Percentiles rank a stretch among this genome's conserved stretches.
These are phyloP conservation scores for Thymallus thymallus DNA, from an alignment of 2,113 vertebrate species.

Conservation along the genomic window DNA sequence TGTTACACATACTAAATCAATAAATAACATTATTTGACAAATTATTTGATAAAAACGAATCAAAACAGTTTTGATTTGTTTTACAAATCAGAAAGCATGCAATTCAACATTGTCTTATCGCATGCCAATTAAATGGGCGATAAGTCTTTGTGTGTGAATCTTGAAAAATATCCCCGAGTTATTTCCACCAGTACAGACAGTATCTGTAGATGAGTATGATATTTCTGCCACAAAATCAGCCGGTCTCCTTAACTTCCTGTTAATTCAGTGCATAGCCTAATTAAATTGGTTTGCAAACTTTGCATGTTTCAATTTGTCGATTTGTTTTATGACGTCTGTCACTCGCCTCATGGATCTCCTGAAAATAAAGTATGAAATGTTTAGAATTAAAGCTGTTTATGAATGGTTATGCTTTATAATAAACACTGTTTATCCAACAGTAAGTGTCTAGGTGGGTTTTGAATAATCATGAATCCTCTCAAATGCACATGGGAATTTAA, in stretches of 20 bases:
- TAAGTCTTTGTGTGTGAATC: no score
- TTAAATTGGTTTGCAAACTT: slow-evolving; percentile 98
- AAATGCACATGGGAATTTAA: no score
- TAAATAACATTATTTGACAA: neutral
- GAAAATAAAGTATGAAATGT: neutral
- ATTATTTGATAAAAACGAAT: neutral
- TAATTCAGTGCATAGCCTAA: slow-evolving; percentile 83
- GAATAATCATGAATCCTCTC: no score
- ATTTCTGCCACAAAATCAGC: neutral
- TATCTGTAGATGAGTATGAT: neutral
- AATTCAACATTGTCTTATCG: neutral
- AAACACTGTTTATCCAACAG: no score
- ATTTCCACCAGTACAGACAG: neutral
- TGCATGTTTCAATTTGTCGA: slow-evolving; percentile 87
- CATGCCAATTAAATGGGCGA: no score
- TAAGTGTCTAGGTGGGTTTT: no score
- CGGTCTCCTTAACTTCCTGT: slow-evolving; percentile 22
- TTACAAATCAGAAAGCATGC: neutral
- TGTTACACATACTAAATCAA: neutral
- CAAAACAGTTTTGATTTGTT: neutral
- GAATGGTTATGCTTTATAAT: no score
- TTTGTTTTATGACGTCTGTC: slow-evolving; percentile 78
- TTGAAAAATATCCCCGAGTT: no score
- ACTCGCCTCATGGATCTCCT: slow-evolving; percentile 85
- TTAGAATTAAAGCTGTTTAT: neutral